Conservation (phyloP, 2,113 vertebrate species). For the Regulus satrapa region DNA sequence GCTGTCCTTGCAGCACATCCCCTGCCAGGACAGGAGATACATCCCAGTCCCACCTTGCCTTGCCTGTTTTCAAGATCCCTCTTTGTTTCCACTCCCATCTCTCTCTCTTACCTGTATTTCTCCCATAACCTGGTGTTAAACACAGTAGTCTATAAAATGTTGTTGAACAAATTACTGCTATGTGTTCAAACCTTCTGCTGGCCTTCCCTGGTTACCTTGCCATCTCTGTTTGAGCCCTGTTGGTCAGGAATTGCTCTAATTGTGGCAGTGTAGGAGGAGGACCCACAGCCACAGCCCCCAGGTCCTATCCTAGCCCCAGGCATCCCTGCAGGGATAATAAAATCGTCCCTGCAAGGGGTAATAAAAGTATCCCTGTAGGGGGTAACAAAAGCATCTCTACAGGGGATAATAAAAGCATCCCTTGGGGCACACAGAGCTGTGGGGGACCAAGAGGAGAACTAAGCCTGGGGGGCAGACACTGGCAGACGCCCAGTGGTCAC, state of each 20-base stretch:
- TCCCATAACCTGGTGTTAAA: neutral
- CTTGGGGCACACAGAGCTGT: neutral
- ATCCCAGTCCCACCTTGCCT: neutral
- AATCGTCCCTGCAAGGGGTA: neutral
- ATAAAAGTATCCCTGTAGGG: neutral
- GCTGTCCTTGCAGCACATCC: neutral
- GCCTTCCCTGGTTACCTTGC: neutral
- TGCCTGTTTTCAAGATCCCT: neutral
- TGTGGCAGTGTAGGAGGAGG: neutral
- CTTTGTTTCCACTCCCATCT: neutral
- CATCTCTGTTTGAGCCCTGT: neutral
- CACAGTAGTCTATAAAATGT: rapidly evolving
- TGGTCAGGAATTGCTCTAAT: neutral
- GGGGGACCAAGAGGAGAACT: neutral
- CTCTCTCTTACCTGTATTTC: neutral
- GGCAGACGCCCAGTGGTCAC: neutral
- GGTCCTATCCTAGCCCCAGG: rapidly evolving
- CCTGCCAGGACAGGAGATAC: neutral
- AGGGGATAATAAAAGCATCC: neutral
- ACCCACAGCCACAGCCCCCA: neutral
- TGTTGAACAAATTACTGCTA: neutral
- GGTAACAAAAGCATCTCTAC: neutral
- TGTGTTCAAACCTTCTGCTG: neutral
- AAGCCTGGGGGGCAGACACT: neutral
- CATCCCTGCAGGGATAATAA: neutral